Conservation (phyloP, 2,888 invertebrate species). For the Xanthia icteritia region DNA sequence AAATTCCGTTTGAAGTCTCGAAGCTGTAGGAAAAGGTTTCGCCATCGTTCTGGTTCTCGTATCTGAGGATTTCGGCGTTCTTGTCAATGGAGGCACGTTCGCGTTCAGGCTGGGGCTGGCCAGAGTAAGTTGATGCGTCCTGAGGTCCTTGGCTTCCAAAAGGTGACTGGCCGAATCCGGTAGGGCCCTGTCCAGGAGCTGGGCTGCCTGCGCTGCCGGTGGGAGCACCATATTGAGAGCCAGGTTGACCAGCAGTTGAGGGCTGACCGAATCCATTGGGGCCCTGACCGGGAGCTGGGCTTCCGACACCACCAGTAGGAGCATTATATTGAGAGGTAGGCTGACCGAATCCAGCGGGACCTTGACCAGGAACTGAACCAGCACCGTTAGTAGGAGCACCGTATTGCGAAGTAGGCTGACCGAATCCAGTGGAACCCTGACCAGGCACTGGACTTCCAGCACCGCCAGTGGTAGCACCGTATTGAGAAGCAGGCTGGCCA, state of each 20-base stretch:
- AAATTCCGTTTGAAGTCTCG: conserved; percentile 87
- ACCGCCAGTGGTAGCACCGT: conserved; percentile 43
- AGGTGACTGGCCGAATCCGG: conserved; percentile 57
- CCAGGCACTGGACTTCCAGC: conserved; percentile 17
- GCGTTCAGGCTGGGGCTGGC: conserved; percentile 77
- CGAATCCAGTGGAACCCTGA: conserved; percentile 35
- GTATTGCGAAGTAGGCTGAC: conserved; percentile 53
- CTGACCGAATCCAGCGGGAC: conserved; percentile 43
- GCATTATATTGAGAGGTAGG: conserved; percentile 62
- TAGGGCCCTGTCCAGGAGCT: conserved; percentile 57
- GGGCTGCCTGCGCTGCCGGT: conserved; percentile 22
- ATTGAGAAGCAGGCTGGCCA: conserved; percentile 59
- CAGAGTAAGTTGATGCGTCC: conserved; percentile 61
- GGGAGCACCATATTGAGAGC: conserved; percentile 60
- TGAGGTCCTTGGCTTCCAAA: conserved; percentile 62
- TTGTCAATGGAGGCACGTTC: conserved; percentile 82
- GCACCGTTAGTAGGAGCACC: conserved; percentile 26
- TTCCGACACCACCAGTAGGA: conserved; percentile 47
- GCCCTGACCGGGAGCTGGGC: conserved; percentile 43
- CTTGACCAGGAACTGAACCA: background rate
- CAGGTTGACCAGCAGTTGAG: conserved; percentile 22
- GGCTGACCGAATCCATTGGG: conserved; percentile 39
- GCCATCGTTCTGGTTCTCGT: conserved; percentile 84
- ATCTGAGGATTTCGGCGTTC: conserved; percentile 83
- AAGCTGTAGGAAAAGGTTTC: conserved; percentile 84